phyloP scores from a whole-genome alignment of 1,140 invertebrate genomes.

The Ctenoplectra terminalis region DNA sequence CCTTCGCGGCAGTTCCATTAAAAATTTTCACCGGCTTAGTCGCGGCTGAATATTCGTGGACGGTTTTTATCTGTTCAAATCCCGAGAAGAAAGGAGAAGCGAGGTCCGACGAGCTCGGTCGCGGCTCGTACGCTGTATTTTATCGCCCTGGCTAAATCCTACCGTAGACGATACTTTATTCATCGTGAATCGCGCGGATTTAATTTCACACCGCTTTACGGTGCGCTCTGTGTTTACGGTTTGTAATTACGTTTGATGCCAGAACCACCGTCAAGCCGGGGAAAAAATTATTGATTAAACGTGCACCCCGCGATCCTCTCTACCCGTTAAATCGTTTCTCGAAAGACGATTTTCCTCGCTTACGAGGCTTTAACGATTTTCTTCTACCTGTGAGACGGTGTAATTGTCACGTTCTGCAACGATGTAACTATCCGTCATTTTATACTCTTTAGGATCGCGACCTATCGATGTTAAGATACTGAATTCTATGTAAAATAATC shows the following conservation, averaged over 20 bases:
- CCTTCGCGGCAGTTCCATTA: constrained; percentile 36
- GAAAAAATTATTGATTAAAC: constrained; percentile 58
- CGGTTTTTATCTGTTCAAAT: constrained; percentile 49
- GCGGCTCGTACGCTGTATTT: constrained; percentile 28
- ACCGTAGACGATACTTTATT: constrained; percentile 63
- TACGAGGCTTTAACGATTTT: no score
- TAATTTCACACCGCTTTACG: constrained; percentile 68
- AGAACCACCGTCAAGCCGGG: background rate
- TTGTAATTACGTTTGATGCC: constrained; percentile 64
- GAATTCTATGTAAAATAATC: no score
- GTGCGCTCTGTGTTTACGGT: constrained; percentile 55
- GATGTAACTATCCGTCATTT: background rate
- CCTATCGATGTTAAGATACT: background rate
- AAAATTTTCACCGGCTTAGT: constrained; percentile 52
- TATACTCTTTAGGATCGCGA: background rate
- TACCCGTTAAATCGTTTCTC: background rate
- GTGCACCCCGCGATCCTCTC: background rate
- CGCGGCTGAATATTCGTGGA: constrained; percentile 36
- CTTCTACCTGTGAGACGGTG: background rate
- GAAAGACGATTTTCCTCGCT: constrained; percentile 1
- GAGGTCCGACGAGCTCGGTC: constrained; percentile 10
- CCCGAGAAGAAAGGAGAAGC: constrained; percentile 53
- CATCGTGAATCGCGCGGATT: constrained; percentile 66
- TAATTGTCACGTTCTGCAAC: background rate
- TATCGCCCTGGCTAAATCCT: constrained; percentile 49